phyloP scores from a whole-genome alignment of 2,797 vertebrate species.

The Malurus leucopterus region DNA sequence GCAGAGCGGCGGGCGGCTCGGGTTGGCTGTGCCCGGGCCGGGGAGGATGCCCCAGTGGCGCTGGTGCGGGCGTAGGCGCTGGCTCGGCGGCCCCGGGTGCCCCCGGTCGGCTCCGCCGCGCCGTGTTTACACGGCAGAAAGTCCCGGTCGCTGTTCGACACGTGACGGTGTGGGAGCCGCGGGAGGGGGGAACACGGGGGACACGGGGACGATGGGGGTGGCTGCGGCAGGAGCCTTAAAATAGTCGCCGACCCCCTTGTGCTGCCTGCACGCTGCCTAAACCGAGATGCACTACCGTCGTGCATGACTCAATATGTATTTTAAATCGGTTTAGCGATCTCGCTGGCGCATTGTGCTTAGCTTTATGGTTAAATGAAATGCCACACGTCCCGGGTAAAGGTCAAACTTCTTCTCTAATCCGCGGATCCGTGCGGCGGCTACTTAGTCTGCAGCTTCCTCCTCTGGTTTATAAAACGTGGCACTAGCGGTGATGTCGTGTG shows the following conservation, averaged over 20 bases:
- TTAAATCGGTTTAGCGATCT: constrained; percentile 57
- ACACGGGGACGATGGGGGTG: neutral
- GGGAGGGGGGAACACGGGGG: neutral
- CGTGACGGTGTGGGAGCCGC: constrained; percentile 29
- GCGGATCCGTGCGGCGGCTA: constrained; percentile 24
- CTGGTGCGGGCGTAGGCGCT: neutral
- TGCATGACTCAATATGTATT: constrained; percentile 61
- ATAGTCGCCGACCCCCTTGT: constrained; percentile 37
- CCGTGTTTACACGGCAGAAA: constrained; percentile 37
- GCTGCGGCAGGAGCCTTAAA: constrained; percentile 41
- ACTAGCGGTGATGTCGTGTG: neutral
- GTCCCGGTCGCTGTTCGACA: constrained; percentile 10
- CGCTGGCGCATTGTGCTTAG: constrained; percentile 47
- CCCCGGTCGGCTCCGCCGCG: neutral
- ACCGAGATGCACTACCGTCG: constrained; percentile 15
- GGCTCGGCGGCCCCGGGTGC: neutral
- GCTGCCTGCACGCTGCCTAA: constrained; percentile 32
- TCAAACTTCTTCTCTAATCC: constrained; percentile 55
- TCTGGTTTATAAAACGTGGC: constrained; percentile 20
- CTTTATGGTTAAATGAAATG: constrained; percentile 64
- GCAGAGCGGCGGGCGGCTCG: neutral
- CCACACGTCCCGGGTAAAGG: constrained; percentile 65
- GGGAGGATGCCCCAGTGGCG: neutral
- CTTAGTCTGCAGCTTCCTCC: constrained; percentile 46
- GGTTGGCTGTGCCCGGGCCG: neutral